phyloP scores from a whole-genome alignment of 2,888 invertebrate genomes.

The Drosophila ezoana region DNA sequence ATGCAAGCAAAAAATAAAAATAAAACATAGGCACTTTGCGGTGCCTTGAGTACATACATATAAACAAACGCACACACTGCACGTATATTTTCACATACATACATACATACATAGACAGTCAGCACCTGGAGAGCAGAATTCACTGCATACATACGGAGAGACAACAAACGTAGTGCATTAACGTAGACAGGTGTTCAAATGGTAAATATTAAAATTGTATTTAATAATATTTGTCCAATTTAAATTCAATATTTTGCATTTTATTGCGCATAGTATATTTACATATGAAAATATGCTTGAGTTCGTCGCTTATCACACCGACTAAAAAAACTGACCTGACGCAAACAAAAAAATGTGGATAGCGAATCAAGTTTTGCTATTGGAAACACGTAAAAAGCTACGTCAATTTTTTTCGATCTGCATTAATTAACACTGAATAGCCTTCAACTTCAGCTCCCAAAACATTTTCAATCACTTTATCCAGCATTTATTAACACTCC shows the following conservation, averaged over 20 bases:
- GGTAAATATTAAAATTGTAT: neutral
- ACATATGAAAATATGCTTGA: neutral
- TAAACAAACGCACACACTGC: neutral
- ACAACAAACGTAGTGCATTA: neutral
- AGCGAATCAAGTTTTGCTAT: no score
- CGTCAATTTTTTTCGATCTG: no score
- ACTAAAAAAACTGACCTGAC: constrained; percentile 33
- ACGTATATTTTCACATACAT: neutral
- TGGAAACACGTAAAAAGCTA: no score
- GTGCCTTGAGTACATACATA: neutral
- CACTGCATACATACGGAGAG: no score
- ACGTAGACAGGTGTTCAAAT: neutral
- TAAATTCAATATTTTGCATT: neutral
- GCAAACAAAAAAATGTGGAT: neutral
- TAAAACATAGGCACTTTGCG: neutral
- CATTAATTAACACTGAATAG: no score
- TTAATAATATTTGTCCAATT: neutral
- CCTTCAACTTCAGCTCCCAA: no score
- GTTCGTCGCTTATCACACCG: neutral
- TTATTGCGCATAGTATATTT: neutral
- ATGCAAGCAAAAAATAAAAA: neutral
- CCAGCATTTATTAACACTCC: no score
- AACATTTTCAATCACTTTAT: no score
- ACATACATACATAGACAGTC: neutral
- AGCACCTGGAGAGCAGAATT: no score